Evolutionary conservation across 2,888 invertebrate genomes (phyloP).

Genomic region (Hedya salicella): DNA sequence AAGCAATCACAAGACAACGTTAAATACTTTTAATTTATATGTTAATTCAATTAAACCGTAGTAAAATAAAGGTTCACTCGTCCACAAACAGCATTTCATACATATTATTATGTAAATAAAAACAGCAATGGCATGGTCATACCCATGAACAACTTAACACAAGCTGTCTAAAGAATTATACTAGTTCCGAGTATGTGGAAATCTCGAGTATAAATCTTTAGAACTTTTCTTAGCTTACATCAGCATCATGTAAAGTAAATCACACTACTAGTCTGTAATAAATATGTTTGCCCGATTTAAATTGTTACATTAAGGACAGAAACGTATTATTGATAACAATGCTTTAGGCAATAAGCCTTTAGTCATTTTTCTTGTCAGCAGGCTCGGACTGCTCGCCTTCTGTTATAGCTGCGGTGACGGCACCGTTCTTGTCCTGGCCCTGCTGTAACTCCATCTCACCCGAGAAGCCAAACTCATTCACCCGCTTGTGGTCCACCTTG

Average conservation of each 20-base stretch:
- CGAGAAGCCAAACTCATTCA: conserved; percentile 99
- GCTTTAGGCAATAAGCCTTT: conserved; percentile 47
- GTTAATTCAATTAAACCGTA: conserved; percentile 32
- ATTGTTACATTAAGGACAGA: conserved; percentile 36
- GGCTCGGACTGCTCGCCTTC: conserved; percentile 60
- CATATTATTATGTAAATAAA: conserved; percentile 25
- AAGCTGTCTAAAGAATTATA: conserved; percentile 19
- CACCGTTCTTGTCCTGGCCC: conserved; percentile 63
- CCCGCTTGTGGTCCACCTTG: conserved; percentile 96
- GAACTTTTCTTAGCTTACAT: conserved; percentile 12
- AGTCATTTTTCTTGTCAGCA: conserved; percentile 79
- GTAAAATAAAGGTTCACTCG: conserved; percentile 13
- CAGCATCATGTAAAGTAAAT: conserved; percentile 31
- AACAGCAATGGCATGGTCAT: conserved; percentile 32
- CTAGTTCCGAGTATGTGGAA: background rate
- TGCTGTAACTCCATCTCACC: conserved; percentile 93
- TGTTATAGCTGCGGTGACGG: conserved; percentile 67
- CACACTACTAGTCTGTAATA: conserved; percentile 29
- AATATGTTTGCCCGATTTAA: conserved; percentile 30
- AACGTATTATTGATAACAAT: conserved; percentile 36
- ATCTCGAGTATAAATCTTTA: conserved; percentile 11
- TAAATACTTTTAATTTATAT: conserved; percentile 29
- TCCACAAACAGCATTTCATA: conserved; percentile 25
- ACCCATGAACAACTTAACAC: conserved; percentile 23
- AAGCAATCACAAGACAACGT: conserved; percentile 35